Evolutionary conservation across 2,888 invertebrate species (phyloP).

Genomic region (Cataglyphis livida): DNA sequence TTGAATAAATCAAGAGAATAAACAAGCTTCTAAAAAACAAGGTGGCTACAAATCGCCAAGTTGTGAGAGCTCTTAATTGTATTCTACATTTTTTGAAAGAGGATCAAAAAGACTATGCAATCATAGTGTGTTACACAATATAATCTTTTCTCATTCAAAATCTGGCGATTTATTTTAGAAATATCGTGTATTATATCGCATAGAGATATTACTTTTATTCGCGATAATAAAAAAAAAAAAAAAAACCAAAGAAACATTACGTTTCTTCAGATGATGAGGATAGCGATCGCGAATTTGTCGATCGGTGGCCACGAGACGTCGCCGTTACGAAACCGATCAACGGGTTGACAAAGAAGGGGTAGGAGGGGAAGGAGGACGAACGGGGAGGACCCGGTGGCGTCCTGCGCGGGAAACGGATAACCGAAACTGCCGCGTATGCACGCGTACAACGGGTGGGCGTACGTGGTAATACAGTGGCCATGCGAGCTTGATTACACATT

Average conservation of each 20-base stretch:
- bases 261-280: slow-evolving; percentile 6
- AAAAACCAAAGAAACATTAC: not conserved
- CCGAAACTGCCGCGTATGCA: slow-evolving; percentile 64
- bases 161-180: slow-evolving; percentile 7
- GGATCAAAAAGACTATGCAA: not conserved
- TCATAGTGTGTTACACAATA: not conserved
- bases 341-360: slow-evolving; percentile 38
- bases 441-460: slow-evolving; percentile 65
- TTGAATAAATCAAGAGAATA: not conserved
- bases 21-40: not conserved
- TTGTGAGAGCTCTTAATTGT: not conserved
- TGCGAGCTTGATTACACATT: slow-evolving; percentile 84
- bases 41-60: not conserved
- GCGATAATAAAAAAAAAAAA: not conserved
- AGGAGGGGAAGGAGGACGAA: slow-evolving; percentile 41
- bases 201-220: not conserved
- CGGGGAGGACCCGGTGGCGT: slow-evolving; percentile 53
- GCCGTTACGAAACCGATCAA: slow-evolving; percentile 68
- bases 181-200: not conserved
- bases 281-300: slow-evolving; percentile 27
- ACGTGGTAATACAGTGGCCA: slow-evolving; percentile 78
- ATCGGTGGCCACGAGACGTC: slow-evolving; percentile 39
- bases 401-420: slow-evolving; percentile 71
- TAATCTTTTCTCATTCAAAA: slow-evolving; percentile 6
- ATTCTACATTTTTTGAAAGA: not conserved